Evolutionary conservation across 2,888 invertebrate genomes (phyloP), one percentile per base, ranked within the genome.

Genomic region (Limnephilus auricula): DNA sequence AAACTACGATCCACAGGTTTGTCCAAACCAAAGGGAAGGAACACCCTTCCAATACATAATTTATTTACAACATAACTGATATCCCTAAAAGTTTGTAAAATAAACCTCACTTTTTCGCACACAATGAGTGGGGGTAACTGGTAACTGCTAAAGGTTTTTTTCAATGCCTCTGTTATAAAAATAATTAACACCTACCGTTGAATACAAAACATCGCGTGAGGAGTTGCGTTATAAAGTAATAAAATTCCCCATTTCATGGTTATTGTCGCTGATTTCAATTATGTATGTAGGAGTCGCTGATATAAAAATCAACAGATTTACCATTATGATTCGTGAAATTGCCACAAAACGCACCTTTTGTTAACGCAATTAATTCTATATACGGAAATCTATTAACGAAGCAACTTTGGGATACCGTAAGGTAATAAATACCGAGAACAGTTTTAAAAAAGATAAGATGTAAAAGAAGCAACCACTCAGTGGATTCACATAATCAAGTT

Each of bases 181-280:
- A n/a, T 85, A 85, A 85, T 85, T 40, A 85, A 85, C 85, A 85
- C 85, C 45, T 85, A 0, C 25, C 25, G 65, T 6, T 65, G 65
- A 65, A 65, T 65, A 65, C 65, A 65, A 65, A 65, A n/a, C n/a
- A 85, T 85, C 40, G 85, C 85, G 85, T 40, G 85, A 32, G 34
- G 85, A 30, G 85, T 37, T 30, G 1, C n/a, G 40, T 30, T 34
- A 40, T 45, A 40, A 85, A 85, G 85, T 40, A 85, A 40, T 85
- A 85, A 85, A 85, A 85, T 40, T 45, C 37, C 34, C 25, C 30
- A 40, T n/a, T 85, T 85, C 85, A 84, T 30, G n/a, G 40, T 85
- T 85, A 65, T 85, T n/a, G 85, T 85, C 30, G n/a, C n/a, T 30
- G 85, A 85, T 85, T 85, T 85, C 85, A 85, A 85, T 85, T 85